Evolutionary conservation across 2,113 vertebrate species (phyloP).

Genomic region (Synodontis membranacea): DNA sequence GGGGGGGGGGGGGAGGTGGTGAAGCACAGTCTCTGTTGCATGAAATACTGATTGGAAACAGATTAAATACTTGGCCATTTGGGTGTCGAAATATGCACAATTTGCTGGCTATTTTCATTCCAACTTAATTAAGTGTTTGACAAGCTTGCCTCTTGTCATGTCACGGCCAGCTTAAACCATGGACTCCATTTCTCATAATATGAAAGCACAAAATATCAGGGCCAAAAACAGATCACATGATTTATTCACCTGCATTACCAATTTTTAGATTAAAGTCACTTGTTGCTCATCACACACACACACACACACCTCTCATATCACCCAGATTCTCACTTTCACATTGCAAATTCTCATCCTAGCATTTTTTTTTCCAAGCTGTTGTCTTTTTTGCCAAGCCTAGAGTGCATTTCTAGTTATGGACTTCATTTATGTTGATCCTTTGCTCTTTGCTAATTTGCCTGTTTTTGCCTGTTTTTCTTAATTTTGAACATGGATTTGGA

Average conservation of each 20-base stretch:
- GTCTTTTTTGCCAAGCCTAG: no score
- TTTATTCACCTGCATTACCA: background rate
- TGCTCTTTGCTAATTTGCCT: background rate
- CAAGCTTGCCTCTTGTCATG: background rate
- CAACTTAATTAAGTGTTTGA: constrained; percentile 43
- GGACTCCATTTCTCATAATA: background rate
- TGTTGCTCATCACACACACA: background rate
- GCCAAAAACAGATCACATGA: background rate
- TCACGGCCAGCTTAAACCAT: background rate
- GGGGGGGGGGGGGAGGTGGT: background rate
- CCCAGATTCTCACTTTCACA: background rate
- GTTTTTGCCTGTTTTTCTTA: background rate
- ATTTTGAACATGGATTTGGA: background rate
- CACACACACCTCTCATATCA: background rate
- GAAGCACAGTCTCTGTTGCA: constrained; percentile 29
- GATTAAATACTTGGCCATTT: constrained; percentile 50
- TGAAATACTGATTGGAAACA: constrained; percentile 48
- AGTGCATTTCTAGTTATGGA: background rate
- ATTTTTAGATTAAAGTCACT: background rate
- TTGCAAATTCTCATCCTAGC: background rate
- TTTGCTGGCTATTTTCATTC: constrained; percentile 42
- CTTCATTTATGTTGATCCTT: background rate
- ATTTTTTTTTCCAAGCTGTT: background rate
- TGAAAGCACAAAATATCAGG: background rate
- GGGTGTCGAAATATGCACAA: constrained; percentile 41